A percentile compares a stretch with the other conserved stretches of the same genome.
Evolutionary conservation across 2,113 vertebrate species (phyloP).

Genomic region (Micronisus gabar): DNA sequence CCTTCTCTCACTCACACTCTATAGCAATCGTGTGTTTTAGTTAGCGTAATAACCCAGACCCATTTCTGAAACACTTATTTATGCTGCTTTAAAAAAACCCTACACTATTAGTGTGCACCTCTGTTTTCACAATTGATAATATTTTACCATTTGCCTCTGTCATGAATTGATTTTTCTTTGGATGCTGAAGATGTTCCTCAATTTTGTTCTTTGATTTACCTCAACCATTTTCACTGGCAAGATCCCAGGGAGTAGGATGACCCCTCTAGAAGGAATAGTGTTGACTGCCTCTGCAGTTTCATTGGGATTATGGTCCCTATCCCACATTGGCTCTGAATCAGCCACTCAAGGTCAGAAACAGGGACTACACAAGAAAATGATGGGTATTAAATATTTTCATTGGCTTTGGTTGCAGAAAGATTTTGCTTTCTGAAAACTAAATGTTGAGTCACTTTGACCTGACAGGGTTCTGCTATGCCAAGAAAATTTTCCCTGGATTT

Average conservation of each 20-base stretch:
- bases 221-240: neutral
- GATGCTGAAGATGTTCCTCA: neutral
- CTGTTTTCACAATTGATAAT: neutral
- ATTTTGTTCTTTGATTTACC: neutral
- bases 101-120: neutral
- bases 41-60: neutral
- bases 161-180: neutral
- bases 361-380: neutral
- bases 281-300: neutral
- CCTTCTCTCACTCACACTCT: neutral
- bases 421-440: constrained; percentile 3
- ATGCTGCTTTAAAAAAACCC: neutral
- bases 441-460: neutral
- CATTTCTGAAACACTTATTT: neutral
- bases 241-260: neutral
- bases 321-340: neutral
- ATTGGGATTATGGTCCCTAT: neutral
- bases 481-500: neutral
- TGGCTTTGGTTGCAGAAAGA: neutral
- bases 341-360: neutral
- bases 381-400: neutral
- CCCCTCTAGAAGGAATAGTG: neutral
- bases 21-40: neutral
- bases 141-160: neutral
- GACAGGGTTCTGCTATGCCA: neutral